A percentile compares a stretch with the other conserved stretches of the same genome.
Conservation (phyloP, 2,888 invertebrate genomes). For the Liposcelis brunnea region DNA sequence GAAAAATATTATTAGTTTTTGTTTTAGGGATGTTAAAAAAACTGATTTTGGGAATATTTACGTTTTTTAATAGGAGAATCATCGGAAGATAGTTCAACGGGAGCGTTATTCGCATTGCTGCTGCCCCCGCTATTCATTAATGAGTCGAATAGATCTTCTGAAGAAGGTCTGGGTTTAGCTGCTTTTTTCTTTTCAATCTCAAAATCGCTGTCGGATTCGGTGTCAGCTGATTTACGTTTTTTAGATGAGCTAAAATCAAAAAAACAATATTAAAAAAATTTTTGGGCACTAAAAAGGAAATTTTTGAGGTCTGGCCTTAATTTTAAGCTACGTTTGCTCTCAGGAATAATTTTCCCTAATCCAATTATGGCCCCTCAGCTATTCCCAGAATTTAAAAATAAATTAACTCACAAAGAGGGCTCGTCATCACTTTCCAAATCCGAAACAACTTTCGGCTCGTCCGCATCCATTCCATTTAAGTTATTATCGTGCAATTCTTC, state of each 20-base stretch:
- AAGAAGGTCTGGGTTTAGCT: conserved; percentile 8
- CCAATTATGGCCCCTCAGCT: no score
- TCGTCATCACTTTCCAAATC: neutral
- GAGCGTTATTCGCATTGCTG: neutral
- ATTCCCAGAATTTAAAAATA: no score
- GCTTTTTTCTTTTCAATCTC: conserved; percentile 11
- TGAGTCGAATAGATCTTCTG: conserved; percentile 3
- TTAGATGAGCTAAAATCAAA: neutral
- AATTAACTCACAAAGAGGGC: neutral
- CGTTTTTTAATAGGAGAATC: conserved; percentile 5
- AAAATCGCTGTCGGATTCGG: conserved; percentile 14
- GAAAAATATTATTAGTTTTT: no score
- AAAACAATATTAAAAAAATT: neutral
- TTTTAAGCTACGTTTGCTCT: no score
- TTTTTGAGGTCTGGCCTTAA: no score
- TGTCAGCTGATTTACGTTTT: neutral
- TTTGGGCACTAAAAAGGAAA: no score
- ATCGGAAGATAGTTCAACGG: neutral
- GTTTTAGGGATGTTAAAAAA: no score
- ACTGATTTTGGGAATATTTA: no score
- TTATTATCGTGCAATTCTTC: conserved; percentile 14
- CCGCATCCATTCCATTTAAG: conserved; percentile 4
- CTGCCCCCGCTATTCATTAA: conserved; percentile 1
- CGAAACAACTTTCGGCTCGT: neutral
- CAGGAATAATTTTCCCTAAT: no score